phyloP scores from a whole-genome alignment of 2,113 vertebrate genomes.

The Engraulis encrasicolus region DNA sequence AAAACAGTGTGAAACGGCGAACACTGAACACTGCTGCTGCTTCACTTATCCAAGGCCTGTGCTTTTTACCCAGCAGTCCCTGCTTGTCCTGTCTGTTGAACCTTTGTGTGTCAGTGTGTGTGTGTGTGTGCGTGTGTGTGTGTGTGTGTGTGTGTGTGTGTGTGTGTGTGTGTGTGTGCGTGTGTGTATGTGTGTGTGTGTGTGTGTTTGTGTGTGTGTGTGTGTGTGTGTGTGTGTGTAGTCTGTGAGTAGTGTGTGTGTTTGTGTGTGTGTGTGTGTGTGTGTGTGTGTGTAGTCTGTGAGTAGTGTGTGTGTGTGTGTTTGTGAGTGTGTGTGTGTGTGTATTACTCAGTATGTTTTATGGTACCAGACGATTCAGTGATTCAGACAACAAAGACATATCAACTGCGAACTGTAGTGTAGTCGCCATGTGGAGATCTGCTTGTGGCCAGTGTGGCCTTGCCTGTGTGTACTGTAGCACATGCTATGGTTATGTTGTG shows the following conservation, averaged over 20 bases:
- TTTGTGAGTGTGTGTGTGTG: background rate
- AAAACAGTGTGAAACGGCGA: background rate
- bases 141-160: background rate
- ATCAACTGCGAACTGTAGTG: background rate
- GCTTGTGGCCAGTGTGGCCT: too few species aligned
- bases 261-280: background rate
- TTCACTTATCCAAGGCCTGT: background rate
- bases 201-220: background rate
- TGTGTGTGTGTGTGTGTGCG: background rate
- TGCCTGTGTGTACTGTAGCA: too few species aligned
- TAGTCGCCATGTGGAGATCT: too few species aligned
- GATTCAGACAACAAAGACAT: background rate
- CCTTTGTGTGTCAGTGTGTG: background rate
- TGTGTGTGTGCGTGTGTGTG: background rate
- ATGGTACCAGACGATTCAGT: background rate
- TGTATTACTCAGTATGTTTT: too few species aligned
- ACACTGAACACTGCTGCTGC: constrained; percentile 6
- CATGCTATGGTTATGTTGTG: too few species aligned
- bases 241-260: too few species aligned
- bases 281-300: background rate
- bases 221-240: background rate
- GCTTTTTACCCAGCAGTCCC: background rate
- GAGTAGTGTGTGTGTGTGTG: background rate
- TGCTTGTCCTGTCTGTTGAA: constrained; percentile 1
- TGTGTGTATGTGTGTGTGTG: background rate